A percentile compares a stretch with the other conserved stretches of the same genome.
phyloP scores from a whole-genome alignment of 2,797 vertebrate species.

The Cuculus canorus region DNA sequence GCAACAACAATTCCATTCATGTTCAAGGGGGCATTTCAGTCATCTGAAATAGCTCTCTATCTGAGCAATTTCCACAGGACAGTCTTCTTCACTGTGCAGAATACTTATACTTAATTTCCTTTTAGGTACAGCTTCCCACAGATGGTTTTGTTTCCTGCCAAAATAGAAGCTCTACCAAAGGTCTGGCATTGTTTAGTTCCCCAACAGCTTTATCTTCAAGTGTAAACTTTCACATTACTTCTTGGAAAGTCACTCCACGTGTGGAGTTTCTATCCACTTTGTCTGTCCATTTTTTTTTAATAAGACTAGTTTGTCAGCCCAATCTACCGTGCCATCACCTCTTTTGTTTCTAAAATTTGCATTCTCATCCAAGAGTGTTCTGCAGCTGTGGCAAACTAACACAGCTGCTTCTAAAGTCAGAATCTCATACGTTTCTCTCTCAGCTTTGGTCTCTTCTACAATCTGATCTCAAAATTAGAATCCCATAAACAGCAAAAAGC shows the following conservation, averaged over 20 bases:
- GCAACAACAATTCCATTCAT: neutral
- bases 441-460: neutral
- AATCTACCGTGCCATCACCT: neutral
- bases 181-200: neutral
- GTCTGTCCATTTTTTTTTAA: neutral
- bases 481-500: neutral
- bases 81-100: neutral
- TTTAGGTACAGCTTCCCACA: neutral
- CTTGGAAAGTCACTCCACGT: neutral
- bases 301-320: neutral
- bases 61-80: neutral
- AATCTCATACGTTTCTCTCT: neutral
- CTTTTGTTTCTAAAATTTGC: neutral
- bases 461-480: neutral
- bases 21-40: neutral
- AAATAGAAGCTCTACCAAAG: neutral
- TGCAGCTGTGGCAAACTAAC: neutral
- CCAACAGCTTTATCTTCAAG: neutral
- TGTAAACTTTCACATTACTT: neutral
- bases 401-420: neutral
- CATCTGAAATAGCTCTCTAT: neutral
- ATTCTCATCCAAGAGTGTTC: neutral
- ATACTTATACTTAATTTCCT: neutral
- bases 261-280: neutral
- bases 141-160: neutral